Evolutionary conservation across 2,888 invertebrate genomes (phyloP).

Genomic region (Orthosia cruda): DNA sequence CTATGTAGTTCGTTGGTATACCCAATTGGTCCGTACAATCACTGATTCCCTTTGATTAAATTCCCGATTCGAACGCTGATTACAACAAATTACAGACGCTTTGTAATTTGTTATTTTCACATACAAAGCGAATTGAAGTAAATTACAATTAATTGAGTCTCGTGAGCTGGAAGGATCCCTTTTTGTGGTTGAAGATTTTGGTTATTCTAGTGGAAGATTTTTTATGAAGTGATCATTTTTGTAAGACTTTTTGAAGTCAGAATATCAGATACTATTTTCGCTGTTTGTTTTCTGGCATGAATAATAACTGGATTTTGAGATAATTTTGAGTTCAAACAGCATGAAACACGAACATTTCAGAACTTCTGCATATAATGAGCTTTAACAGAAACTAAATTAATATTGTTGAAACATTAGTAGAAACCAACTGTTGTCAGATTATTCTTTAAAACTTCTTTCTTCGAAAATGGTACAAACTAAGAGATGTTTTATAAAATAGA

Average conservation of each 20-base stretch:
- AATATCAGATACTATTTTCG: not conserved
- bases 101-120: slow-evolving; percentile 76
- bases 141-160: slow-evolving; percentile 73
- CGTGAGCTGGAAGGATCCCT: slow-evolving; percentile 40
- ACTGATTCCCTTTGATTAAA: slow-evolving; percentile 85
- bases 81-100: slow-evolving; percentile 79
- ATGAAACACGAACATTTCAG: not conserved
- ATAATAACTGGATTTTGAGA: not conserved
- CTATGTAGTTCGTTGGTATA: slow-evolving; percentile 30
- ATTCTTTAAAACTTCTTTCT: not conserved
- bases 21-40: slow-evolving; percentile 70
- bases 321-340: not conserved
- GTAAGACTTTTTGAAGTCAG: not conserved
- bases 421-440: not conserved
- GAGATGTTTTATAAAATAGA: not conserved
- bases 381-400: slow-evolving; percentile 3
- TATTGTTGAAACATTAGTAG: not conserved
- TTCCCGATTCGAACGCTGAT: slow-evolving; percentile 79
- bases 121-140: slow-evolving; percentile 68
- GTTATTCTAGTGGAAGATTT: not conserved
- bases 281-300: not conserved
- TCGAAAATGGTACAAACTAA: too few relatives aligned
- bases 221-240: not conserved
- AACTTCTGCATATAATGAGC: slow-evolving; percentile 3
- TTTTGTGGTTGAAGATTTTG: slow-evolving; percentile 19